Base-by-base conservation (phyloP, 1,140 invertebrate genomes). In the Calycopis cecrops region DNA sequence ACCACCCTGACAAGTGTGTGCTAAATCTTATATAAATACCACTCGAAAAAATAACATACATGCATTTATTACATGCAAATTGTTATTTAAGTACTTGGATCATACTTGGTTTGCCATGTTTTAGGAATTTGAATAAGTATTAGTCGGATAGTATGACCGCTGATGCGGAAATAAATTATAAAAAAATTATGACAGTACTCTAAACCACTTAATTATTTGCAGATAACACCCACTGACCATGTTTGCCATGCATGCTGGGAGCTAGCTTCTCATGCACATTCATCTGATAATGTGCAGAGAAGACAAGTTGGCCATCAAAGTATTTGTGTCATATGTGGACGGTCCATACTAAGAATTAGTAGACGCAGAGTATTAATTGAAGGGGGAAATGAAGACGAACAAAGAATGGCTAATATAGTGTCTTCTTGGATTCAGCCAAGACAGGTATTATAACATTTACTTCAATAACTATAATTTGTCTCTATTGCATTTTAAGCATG, bases 221-320 rank as follows among this genome's bases (percentile, higher is more conserved):
- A 60, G 58, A 55, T 55, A 18, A 48, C 58, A 55, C 34, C 58
- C 21, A 55, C 54, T 42, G 54, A 55, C 55, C 52, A 60, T 55
- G 52, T 60, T 37, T 60, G 58, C 38, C 28, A 48, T 38, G 48
- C 47, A 51, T 60, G 58, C 38, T 55, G 52, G 49, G 33, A 35
- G 12, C 52, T 48, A 21, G 52, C 57, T 54, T 12, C n/a, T 40
- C 52, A 48, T 54, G 50, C 38, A 49, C n/a, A n/a, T n/a, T 35
- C 38, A 3, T 42, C 9, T 21, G 11, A 42, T 4, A 16, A 42
- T 59, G 21, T 52, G 37, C 37, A 11, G 4, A 40, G 37, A 11
- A 40, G 37, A 40, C 37, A 40, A 12, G 10, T 40, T 40, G 37
- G 37, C 11, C 37, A 40, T 40, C 37, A 40, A 12, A 40, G 14